Conservation (phyloP, 2,888 invertebrate species). For the Amphipyra berbera region DNA sequence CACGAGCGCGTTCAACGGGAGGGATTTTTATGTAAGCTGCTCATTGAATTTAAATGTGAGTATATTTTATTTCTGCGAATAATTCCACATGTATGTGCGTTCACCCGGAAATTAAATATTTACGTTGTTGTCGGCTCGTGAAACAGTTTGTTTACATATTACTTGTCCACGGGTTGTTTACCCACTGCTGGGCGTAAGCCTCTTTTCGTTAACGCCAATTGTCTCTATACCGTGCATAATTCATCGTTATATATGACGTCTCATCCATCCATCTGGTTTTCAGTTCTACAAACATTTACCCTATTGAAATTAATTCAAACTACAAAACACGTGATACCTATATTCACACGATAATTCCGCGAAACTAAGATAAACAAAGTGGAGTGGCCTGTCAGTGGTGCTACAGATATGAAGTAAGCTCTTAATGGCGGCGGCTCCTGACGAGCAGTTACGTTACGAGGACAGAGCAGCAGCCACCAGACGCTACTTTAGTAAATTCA, state of each 20-base stretch:
- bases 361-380: conserved; percentile 19
- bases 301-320: neutral
- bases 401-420: conserved; percentile 8
- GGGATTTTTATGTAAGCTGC: conserved; percentile 18
- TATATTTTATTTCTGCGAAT: conserved; percentile 20
- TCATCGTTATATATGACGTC: too few species aligned
- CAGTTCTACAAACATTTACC: too few species aligned
- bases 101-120: conserved; percentile 2
- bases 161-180: neutral
- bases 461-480: conserved; percentile 17
- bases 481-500: conserved; percentile 13
- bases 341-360: neutral
- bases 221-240: too few species aligned
- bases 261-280: too few species aligned
- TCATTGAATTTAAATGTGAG: conserved; percentile 35
- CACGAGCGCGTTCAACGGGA: conserved; percentile 9
- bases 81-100: neutral
- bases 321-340: neutral
- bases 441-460: conserved; percentile 30
- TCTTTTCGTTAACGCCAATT: too few species aligned
- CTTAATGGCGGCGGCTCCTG: conserved; percentile 6
- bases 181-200: neutral
- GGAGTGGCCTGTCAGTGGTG: conserved; percentile 10
- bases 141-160: neutral
- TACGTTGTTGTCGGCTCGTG: neutral